A percentile compares a stretch with the other conserved stretches of the same genome.
Evolutionary conservation across 2,113 vertebrate species (phyloP).

Genomic region (Forbesichthys papilliferus): DNA sequence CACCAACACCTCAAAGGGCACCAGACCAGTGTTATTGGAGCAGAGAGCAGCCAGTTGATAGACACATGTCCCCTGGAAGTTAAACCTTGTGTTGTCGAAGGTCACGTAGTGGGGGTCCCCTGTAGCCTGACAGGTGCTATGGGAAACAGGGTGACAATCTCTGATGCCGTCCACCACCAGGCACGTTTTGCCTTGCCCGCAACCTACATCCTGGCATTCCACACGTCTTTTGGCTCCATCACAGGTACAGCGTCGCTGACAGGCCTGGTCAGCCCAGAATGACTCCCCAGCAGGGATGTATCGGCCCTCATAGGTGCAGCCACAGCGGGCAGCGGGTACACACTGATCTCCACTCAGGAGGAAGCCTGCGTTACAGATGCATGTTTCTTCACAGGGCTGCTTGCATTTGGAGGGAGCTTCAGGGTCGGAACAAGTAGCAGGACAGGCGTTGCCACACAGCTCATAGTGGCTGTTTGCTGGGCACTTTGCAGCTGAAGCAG

Average conservation of each 20-base stretch:
- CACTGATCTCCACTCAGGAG: slow-evolving; percentile 67
- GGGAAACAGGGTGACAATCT: slow-evolving; percentile 62
- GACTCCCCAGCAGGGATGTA: slow-evolving; percentile 68
- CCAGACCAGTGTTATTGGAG: slow-evolving; percentile 34
- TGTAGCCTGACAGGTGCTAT: slow-evolving; percentile 64
- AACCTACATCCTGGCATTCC: slow-evolving; percentile 64
- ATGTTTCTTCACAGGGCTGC: slow-evolving; percentile 69
- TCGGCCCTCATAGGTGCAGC: slow-evolving; percentile 74
- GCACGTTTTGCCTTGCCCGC: slow-evolving; percentile 57
- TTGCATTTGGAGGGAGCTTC: slow-evolving; percentile 60
- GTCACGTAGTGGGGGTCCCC: slow-evolving; percentile 66
- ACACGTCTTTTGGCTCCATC: slow-evolving; percentile 37
- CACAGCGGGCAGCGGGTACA: slow-evolving; percentile 66
- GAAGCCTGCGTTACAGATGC: slow-evolving; percentile 71
- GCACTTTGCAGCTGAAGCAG: slow-evolving; percentile 38
- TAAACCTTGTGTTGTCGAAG: slow-evolving; percentile 60
- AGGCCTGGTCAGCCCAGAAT: slow-evolving; percentile 68
- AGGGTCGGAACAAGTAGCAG: slow-evolving; percentile 70
- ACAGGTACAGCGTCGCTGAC: slow-evolving; percentile 67
- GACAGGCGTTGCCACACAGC: slow-evolving; percentile 72
- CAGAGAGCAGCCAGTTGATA: slow-evolving; percentile 75
- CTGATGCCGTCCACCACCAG: slow-evolving; percentile 65
- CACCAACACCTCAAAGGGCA: slow-evolving; percentile 62
- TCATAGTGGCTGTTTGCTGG: slow-evolving; percentile 76
- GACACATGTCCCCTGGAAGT: slow-evolving; percentile 77